These are phyloP conservation scores for Cryptoblepharus egeriae DNA, from an alignment of 2,797 vertebrate genomes.

Conservation along the genomic window DNA sequence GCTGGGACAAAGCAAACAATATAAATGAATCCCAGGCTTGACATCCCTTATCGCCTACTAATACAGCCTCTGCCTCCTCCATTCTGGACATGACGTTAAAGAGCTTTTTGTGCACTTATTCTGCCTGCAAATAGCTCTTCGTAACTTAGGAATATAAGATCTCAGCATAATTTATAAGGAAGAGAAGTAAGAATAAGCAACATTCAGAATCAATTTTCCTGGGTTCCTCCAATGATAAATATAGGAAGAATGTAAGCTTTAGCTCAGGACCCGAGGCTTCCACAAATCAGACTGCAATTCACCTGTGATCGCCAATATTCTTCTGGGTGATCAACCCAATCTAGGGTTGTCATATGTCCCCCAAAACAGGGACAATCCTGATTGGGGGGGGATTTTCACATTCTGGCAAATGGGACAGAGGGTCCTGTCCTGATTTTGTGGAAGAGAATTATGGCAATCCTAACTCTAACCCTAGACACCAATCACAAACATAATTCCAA, in stretches of 20 bases:
- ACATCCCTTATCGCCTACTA: constrained; percentile 29
- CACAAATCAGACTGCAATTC: no score
- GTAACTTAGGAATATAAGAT: neutral
- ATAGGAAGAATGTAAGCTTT: neutral
- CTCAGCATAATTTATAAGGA: neutral
- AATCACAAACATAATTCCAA: neutral
- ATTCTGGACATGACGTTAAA: constrained; percentile 21
- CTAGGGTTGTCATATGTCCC: no score
- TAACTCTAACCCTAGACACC: no score
- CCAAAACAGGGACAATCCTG: no score
- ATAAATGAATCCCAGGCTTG: constrained; percentile 23
- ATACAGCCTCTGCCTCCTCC: neutral
- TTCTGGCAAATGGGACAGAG: no score
- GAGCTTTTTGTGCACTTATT: neutral
- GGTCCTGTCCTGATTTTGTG: no score
- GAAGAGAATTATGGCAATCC: no score
- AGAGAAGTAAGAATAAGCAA: neutral
- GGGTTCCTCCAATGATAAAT: neutral
- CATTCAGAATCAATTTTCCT: neutral
- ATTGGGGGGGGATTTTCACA: no score
- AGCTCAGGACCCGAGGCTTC: neutral
- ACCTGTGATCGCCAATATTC: neutral
- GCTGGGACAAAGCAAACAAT: constrained; percentile 43
- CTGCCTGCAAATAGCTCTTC: neutral
- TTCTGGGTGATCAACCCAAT: no score